Evolutionary conservation across 2,888 invertebrate genomes (phyloP), one percentile per base, ranked within the genome.

Genomic region (Amphipoea lucens): DNA sequence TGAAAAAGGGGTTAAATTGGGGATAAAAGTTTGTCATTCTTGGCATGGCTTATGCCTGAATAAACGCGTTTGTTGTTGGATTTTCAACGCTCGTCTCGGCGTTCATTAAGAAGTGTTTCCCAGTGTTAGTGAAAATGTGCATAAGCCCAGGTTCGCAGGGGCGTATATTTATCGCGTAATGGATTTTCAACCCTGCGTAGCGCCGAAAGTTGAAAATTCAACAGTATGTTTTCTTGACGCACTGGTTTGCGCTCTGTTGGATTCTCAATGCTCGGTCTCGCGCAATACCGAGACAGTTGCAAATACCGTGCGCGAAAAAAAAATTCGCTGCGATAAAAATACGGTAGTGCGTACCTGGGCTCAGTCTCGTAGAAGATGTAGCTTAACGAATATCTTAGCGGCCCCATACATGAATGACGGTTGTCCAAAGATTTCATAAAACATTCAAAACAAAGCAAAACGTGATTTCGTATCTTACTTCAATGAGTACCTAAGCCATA

Each of bases 401-500:
- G 9, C 54, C 54, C 23, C 54, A 57, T 29, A 29, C 29, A 29
- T 57, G 23, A 57, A 23, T 57, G 23, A 23, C 23, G 23, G 57
- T 51, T 51, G 6, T 51, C 57, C 23, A 57, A 57, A 57, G 23
- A 57, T 57, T 57, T 57, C 9, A 57, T 57, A 23, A 57, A 51
- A 51, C 17, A 51, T 17, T 17, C 1, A 17, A 51, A 51, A 51
- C 51, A 17, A 51, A 51, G 51, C 51, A 51, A 51, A 51, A 51
- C 51, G 6, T 51, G 5, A 51, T 51, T 51, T 51, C 6, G 9
- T 60, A 66, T 54, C 42, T 29, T 74, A 66, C 17, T 60, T 45
- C 6, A 36, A 82, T 45, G n/a, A 66, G 14, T 74, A n/a, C n/a
- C n/a, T n/a, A 60, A 71, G 36, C 9, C 40, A 51, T n/a, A 57